Percentiles rank a stretch among this genome's conserved stretches.
These are phyloP conservation scores for Schizotus pectinicornis DNA, from an alignment of 2,888 invertebrate genomes.

Conservation along the genomic window DNA sequence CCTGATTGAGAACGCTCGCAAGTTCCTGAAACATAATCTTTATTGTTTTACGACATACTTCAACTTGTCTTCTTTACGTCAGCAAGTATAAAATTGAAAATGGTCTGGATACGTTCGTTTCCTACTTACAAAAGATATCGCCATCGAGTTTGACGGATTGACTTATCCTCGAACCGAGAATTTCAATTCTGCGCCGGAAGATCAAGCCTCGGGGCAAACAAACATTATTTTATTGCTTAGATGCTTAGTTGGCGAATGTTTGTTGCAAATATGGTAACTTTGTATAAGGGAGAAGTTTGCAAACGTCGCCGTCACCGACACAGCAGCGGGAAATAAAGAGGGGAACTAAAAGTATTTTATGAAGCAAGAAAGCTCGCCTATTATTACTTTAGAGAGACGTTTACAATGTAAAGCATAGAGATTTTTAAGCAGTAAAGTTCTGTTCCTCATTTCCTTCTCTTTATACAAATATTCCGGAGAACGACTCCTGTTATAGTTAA, in stretches of 20 bases:
- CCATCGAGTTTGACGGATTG: slow-evolving; percentile 11
- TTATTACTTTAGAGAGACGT: slow-evolving; percentile 22
- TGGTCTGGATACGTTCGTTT: not conserved
- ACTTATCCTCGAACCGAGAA: slow-evolving; percentile 1
- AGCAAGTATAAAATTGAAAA: slow-evolving; percentile 26
- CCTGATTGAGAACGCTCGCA: slow-evolving; percentile 4
- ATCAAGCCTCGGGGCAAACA: too few species aligned
- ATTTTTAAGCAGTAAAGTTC: slow-evolving; percentile 18
- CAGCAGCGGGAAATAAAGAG: slow-evolving; percentile 21
- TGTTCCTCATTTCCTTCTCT: slow-evolving; percentile 6
- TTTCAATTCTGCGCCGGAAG: not conserved
- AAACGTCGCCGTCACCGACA: slow-evolving; percentile 15
- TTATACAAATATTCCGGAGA: not conserved
- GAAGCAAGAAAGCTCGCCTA: slow-evolving; percentile 19
- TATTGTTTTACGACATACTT: slow-evolving; percentile 27
- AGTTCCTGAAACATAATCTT: slow-evolving; percentile 20
- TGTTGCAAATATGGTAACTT: slow-evolving; percentile 13
- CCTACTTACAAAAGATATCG: not conserved
- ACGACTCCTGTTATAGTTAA: too few species aligned
- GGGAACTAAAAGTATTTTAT: slow-evolving; percentile 19
- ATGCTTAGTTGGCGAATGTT: not conserved
- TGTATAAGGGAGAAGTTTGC: slow-evolving; percentile 14
- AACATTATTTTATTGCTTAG: too few species aligned
- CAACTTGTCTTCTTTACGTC: slow-evolving; percentile 22
- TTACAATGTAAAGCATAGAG: slow-evolving; percentile 24